These are phyloP conservation scores for Linepithema humile DNA, from an alignment of 1,140 invertebrate species.

Conservation along the genomic window DNA sequence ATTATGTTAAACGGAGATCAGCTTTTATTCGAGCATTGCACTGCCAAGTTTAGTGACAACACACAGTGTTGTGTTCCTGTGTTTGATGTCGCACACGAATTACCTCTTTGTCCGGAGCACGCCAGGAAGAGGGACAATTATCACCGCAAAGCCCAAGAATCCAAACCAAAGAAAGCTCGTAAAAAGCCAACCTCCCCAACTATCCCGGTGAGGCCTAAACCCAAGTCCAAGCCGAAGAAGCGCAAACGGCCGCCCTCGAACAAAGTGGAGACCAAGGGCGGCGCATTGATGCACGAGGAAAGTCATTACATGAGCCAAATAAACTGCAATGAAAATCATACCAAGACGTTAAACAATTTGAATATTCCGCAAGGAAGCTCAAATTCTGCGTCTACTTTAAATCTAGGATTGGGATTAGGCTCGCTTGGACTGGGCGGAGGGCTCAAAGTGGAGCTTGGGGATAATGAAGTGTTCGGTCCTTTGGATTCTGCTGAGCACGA, in stretches of 20 bases:
- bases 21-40: slow-evolving; percentile 94
- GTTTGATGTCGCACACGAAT: slow-evolving; percentile 92
- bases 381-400: slow-evolving; percentile 73
- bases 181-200: slow-evolving; percentile 90
- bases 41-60: slow-evolving; percentile 94
- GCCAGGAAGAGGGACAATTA: slow-evolving; percentile 92
- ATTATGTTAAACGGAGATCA: slow-evolving; percentile 95
- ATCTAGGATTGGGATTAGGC: slow-evolving; percentile 77
- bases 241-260: slow-evolving; percentile 82
- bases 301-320: slow-evolving; percentile 77
- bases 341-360: slow-evolving; percentile 81
- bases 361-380: slow-evolving; percentile 77
- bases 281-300: slow-evolving; percentile 66
- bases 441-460: slow-evolving; percentile 81
- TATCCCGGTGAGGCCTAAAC: slow-evolving; percentile 86
- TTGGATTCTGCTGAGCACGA: slow-evolving; percentile 92
- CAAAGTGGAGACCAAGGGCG: slow-evolving; percentile 69
- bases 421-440: slow-evolving; percentile 78
- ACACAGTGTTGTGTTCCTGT: slow-evolving; percentile 95
- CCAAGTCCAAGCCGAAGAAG: slow-evolving; percentile 90
- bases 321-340: slow-evolving; percentile 76
- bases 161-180: slow-evolving; percentile 91
- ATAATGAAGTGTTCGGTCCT: slow-evolving; percentile 84
- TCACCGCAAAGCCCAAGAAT: slow-evolving; percentile 88
- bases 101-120: slow-evolving; percentile 93